phyloP scores from a whole-genome alignment of 2,797 vertebrate genomes.

The Yasuhikotakia modesta region DNA sequence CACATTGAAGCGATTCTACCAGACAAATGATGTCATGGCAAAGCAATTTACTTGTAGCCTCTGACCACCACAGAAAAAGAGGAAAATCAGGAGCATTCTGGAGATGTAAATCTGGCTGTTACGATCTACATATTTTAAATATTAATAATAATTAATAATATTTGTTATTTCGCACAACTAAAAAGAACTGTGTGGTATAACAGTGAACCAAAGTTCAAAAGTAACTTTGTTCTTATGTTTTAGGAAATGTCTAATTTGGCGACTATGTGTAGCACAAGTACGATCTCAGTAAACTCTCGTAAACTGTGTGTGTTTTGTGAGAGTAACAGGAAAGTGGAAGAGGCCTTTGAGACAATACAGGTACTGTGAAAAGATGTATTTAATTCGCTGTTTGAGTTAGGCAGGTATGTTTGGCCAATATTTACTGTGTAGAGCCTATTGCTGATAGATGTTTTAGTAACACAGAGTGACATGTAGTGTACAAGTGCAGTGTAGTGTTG shows the following conservation, averaged over 20 bases:
- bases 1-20: slow-evolving; percentile 79
- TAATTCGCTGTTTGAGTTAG: not conserved
- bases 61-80: slow-evolving; percentile 39
- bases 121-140: not conserved
- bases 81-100: not conserved
- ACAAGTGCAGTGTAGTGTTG: slow-evolving; percentile 60
- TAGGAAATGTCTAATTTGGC: not conserved
- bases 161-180: not conserved
- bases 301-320: not conserved
- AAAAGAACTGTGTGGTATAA: not conserved
- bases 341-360: not conserved
- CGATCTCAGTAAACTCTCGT: not conserved
- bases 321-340: not conserved
- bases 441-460: slow-evolving; percentile 44
- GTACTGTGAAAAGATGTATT: not conserved
- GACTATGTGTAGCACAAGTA: not conserved
- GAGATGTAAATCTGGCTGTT: slow-evolving; percentile 30
- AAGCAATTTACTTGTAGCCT: slow-evolving; percentile 66
- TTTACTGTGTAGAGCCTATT: slow-evolving; percentile 54
- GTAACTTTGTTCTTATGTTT: not conserved
- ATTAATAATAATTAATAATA: not conserved
- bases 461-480: slow-evolving; percentile 55
- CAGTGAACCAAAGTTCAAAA: not conserved
- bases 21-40: slow-evolving; percentile 78
- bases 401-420: not conserved